These are phyloP conservation scores for Scaptodrosophila lebanonensis DNA, from an alignment of 1,140 invertebrate species.

Conservation along the genomic window DNA sequence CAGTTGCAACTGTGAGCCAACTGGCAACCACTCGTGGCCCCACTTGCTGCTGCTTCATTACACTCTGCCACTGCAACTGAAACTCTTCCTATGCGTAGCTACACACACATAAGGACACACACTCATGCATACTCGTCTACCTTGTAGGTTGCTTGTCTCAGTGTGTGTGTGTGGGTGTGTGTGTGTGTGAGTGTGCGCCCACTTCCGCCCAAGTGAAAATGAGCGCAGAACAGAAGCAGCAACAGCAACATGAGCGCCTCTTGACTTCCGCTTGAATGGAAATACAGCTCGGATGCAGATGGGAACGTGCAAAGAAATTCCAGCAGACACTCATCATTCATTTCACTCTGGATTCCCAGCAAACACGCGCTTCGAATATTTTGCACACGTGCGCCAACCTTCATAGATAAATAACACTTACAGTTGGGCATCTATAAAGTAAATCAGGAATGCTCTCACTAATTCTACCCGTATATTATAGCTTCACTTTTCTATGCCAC, in stretches of 20 bases:
- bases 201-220: conserved; percentile 22
- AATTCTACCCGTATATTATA: too few relatives aligned
- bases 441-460: too few relatives aligned
- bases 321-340: conserved; percentile 9
- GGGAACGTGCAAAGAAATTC: conserved; percentile 28
- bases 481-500: too few relatives aligned
- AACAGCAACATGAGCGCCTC: conserved; percentile 28
- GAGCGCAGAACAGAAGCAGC: too few relatives aligned
- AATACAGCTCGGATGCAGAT: conserved; percentile 53
- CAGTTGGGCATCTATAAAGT: too few relatives aligned
- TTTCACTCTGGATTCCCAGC: conserved; percentile 11
- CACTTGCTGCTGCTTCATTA: conserved; percentile 48
- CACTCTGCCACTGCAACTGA: conserved; percentile 47
- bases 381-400: conserved; percentile 12
- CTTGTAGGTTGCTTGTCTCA: too few relatives aligned
- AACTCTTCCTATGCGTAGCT: conserved; percentile 31
- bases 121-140: background rate
- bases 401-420: too few relatives aligned
- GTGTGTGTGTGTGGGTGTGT: too few relatives aligned
- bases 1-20: conserved; percentile 5
- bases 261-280: conserved; percentile 58
- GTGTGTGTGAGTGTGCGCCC: conserved; percentile 19
- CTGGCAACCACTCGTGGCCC: too few relatives aligned
- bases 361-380: conserved; percentile 45
- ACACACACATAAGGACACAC: conserved; percentile 7